A percentile compares a stretch with the other conserved stretches of the same genome.
These are phyloP conservation scores for Melipona beecheii DNA, from an alignment of 2,888 invertebrate species.

Conservation along the genomic window DNA sequence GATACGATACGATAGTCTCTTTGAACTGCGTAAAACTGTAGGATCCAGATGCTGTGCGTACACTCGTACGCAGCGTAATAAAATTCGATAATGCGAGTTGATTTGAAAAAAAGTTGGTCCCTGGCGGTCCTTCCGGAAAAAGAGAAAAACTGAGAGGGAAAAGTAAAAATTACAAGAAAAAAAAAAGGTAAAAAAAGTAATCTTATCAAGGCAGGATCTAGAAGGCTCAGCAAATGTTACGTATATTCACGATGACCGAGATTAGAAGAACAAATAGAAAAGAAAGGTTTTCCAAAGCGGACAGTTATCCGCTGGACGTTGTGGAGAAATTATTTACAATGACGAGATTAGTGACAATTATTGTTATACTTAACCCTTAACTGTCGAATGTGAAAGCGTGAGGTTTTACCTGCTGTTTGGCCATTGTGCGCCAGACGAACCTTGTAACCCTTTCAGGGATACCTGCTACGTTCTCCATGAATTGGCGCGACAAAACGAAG, in stretches of 20 bases:
- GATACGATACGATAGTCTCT: no score
- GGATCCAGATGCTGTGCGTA: no score
- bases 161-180: no score
- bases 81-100: neutral
- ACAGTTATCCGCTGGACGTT: neutral
- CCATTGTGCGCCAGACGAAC: constrained; percentile 65
- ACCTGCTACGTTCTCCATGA: constrained; percentile 25
- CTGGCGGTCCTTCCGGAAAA: neutral
- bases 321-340: constrained; percentile 62
- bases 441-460: constrained; percentile 71
- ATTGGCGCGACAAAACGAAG: constrained; percentile 8
- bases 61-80: no score
- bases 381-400: constrained; percentile 65
- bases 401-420: constrained; percentile 68
- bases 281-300: neutral
- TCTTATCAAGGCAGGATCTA: neutral
- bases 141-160: no score
- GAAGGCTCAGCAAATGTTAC: constrained; percentile 25
- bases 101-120: fast-evolving
- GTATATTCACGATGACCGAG: neutral
- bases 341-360: constrained; percentile 76
- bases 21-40: no score
- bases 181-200: neutral
- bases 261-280: neutral
- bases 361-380: constrained; percentile 75